Conservation (phyloP, 2,888 invertebrate species). For the Odontothrips loti region DNA sequence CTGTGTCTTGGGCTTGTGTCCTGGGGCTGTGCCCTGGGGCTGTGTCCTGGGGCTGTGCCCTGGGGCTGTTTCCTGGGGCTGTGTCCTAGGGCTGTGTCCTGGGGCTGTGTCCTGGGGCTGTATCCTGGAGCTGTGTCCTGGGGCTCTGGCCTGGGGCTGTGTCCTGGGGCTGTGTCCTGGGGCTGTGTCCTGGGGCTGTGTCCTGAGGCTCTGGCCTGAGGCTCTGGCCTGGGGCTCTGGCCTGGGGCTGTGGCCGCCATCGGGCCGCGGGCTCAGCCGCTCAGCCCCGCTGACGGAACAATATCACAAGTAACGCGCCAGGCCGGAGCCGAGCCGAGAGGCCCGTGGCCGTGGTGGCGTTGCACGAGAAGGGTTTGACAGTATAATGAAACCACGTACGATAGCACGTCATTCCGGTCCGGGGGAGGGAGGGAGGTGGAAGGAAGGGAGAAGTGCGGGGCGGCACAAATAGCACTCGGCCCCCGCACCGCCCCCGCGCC, state of each 20-base stretch:
- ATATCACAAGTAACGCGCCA: neutral
- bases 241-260: too few relatives aligned
- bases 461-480: constrained; percentile 15
- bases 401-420: neutral
- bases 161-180: neutral
- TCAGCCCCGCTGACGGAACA: neutral
- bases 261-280: too few relatives aligned
- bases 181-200: neutral
- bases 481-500: neutral
- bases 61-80: neutral
- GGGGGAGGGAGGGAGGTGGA: too few relatives aligned
- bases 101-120: neutral
- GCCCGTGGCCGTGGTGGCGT: neutral
- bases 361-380: neutral
- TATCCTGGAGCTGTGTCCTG: too few relatives aligned
- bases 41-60: too few relatives aligned
- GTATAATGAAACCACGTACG: constrained; percentile 23
- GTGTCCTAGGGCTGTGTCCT: neutral
- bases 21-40: neutral
- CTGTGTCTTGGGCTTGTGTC: too few relatives aligned
- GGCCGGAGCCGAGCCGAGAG: neutral
- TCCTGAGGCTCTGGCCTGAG: too few relatives aligned
- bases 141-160: neutral
- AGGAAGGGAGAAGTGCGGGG: neutral
- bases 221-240: too few relatives aligned